A percentile compares a stretch with the other conserved stretches of the same genome.
phyloP scores from a whole-genome alignment of 2,797 vertebrate genomes.

The Mastacembelus armatus region DNA sequence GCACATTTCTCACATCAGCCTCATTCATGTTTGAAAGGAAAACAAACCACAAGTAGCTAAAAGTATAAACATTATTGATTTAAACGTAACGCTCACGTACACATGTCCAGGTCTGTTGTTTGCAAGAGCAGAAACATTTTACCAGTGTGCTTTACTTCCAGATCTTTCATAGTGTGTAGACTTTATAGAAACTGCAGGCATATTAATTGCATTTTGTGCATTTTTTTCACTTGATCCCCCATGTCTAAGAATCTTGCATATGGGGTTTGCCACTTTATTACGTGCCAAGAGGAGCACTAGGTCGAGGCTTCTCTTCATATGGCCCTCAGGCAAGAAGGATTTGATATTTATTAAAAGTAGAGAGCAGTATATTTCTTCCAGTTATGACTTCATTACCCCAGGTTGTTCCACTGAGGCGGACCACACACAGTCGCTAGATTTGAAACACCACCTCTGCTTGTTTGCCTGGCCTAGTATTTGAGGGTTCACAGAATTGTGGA shows the following conservation, averaged over 20 bases:
- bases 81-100: not conserved
- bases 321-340: slow-evolving; percentile 76
- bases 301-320: slow-evolving; percentile 74
- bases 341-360: slow-evolving; percentile 86
- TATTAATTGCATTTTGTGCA: slow-evolving; percentile 62
- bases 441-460: slow-evolving; percentile 62
- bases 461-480: slow-evolving; percentile 72
- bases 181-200: slow-evolving; percentile 19
- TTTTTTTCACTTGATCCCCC: slow-evolving; percentile 64
- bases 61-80: slow-evolving; percentile 12
- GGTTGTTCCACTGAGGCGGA: slow-evolving; percentile 74
- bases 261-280: slow-evolving; percentile 69
- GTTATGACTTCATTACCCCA: slow-evolving; percentile 78
- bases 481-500: slow-evolving; percentile 60
- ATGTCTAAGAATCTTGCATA: slow-evolving; percentile 56
- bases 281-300: slow-evolving; percentile 71
- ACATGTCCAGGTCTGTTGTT: slow-evolving; percentile 6
- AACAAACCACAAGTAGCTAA: slow-evolving; percentile 26
- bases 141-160: not conserved
- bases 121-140: not conserved
- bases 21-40: slow-evolving; percentile 41
- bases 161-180: not conserved
- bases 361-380: slow-evolving; percentile 80
- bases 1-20: slow-evolving; percentile 33
- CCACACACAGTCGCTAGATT: slow-evolving; percentile 81